phyloP scores from a whole-genome alignment of 2,888 invertebrate genomes.

The Chirona hameri region DNA sequence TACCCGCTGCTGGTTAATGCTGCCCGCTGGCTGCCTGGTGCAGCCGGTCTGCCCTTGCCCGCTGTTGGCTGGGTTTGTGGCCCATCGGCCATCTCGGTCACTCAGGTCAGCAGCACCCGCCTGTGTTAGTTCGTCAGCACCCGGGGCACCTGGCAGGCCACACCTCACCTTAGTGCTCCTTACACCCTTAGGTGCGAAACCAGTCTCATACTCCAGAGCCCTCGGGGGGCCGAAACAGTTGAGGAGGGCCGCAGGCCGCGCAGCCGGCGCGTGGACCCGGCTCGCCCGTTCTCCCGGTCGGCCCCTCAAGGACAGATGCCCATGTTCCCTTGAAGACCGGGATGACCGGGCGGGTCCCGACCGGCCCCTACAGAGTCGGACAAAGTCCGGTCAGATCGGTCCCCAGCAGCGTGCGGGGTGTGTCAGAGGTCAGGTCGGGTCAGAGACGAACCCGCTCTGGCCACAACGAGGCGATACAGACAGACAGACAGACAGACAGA shows the following conservation, averaged over 20 bases:
- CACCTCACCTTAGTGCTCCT: background rate
- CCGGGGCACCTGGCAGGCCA: too few species aligned
- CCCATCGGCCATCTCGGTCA: too few species aligned
- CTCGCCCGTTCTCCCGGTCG: constrained; percentile 57
- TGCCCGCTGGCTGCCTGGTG: constrained; percentile 33
- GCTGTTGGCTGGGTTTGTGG: constrained; percentile 37
- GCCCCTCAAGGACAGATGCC: constrained; percentile 47
- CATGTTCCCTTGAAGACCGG: constrained; percentile 40
- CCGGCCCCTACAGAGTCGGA: constrained; percentile 52
- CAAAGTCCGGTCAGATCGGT: background rate
- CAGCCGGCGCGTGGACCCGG: constrained; percentile 50
- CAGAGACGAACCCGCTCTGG: too few species aligned
- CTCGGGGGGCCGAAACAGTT: constrained; percentile 42
- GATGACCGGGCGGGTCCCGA: constrained; percentile 39
- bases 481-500: background rate
- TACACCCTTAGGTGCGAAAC: too few species aligned
- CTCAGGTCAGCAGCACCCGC: too few species aligned
- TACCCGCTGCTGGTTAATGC: too few species aligned
- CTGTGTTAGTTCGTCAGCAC: too few species aligned
- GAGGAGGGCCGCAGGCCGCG: constrained; percentile 45
- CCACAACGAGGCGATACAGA: background rate
- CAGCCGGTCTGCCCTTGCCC: constrained; percentile 35
- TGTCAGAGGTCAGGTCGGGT: too few species aligned
- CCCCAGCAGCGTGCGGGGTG: too few species aligned
- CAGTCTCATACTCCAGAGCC: constrained; percentile 35